A percentile compares a stretch with the other conserved stretches of the same genome.
phyloP scores from a whole-genome alignment of 2,888 invertebrate species.

The Torymus auratus region DNA sequence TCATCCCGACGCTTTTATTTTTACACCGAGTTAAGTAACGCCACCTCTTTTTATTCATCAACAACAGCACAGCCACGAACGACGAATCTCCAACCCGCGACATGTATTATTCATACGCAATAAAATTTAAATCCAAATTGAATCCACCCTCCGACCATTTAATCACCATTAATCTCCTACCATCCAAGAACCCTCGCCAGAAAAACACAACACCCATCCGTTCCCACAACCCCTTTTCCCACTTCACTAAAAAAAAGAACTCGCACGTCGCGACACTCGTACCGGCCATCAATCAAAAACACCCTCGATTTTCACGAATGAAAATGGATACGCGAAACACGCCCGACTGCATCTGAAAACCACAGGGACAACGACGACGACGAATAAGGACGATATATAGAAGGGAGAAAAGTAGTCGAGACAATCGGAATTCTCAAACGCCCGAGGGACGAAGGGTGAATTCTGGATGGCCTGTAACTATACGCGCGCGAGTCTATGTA shows the following conservation, averaged over 20 bases:
- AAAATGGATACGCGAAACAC: constrained; percentile 40
- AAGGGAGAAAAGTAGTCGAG: constrained; percentile 20
- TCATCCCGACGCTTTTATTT: no score
- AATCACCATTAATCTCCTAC: no score
- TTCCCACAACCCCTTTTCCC: neutral
- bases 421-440: constrained; percentile 39
- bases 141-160: no score
- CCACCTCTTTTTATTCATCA: no score
- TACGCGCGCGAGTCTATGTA: neutral
- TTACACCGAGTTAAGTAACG: no score
- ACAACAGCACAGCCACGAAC: no score
- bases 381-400: neutral
- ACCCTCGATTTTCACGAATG: constrained; percentile 36
- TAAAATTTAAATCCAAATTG: no score
- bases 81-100: no score
- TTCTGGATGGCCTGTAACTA: constrained; percentile 13
- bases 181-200: no score
- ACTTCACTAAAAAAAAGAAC: neutral
- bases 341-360: constrained; percentile 6
- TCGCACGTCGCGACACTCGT: constrained; percentile 3
- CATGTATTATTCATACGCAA: no score
- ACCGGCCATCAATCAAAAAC: constrained; percentile 37
- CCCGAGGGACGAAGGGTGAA: constrained; percentile 41
- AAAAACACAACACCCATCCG: no score
- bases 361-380: neutral